Percentiles rank a stretch among this genome's conserved stretches.
phyloP scores from a whole-genome alignment of 2,888 invertebrate species.

The Sphaerophoria rueppellii region DNA sequence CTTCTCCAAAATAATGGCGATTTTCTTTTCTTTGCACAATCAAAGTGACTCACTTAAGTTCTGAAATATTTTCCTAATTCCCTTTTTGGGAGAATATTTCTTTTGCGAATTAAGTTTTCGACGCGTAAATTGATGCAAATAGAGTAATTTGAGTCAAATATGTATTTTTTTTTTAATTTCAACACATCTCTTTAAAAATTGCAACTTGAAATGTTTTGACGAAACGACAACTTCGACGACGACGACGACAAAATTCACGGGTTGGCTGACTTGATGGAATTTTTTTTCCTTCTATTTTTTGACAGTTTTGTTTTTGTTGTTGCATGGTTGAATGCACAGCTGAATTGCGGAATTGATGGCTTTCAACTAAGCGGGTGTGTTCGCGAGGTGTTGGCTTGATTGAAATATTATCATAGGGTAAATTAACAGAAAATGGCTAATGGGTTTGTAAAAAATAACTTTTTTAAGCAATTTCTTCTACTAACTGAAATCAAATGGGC shows the following conservation, averaged over 20 bases:
- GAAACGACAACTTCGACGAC: conserved; percentile 35
- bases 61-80: conserved; percentile 5
- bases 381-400: conserved; percentile 6
- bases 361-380: conserved; percentile 36
- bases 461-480: too few species aligned
- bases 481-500: too few species aligned
- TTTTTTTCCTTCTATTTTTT: conserved; percentile 48
- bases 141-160: too few species aligned
- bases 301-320: conserved; percentile 42
- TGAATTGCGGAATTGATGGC: conserved; percentile 52
- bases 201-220: conserved; percentile 67
- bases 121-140: too few species aligned
- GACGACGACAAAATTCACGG: conserved; percentile 55
- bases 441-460: too few species aligned
- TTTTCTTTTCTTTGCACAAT: conserved; percentile 54
- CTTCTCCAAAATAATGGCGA: conserved; percentile 57
- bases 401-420: conserved; percentile 2
- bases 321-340: conserved; percentile 31
- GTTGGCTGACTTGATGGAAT: conserved; percentile 51
- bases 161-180: not conserved
- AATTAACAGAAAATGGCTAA: too few species aligned
- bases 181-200: conserved; percentile 51
- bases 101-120: not conserved
- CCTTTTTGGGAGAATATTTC: not conserved
- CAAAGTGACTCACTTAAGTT: conserved; percentile 54